Evolutionary conservation across 2,113 vertebrate species (phyloP), one percentile per base, ranked within the genome.

Genomic region (Microtus richardsoni): DNA sequence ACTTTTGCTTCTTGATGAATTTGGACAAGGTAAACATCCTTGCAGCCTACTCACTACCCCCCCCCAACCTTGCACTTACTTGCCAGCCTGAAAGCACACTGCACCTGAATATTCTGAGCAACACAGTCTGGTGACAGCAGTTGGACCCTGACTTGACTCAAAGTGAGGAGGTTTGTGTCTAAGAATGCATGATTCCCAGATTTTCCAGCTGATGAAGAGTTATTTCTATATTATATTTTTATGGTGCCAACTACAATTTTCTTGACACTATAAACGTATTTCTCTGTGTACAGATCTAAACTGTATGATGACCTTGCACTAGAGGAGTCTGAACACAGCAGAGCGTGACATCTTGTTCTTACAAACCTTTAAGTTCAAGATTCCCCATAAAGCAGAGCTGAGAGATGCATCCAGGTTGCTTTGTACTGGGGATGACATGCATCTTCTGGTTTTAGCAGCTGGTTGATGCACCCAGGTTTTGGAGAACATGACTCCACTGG

Each of bases 71-170:
- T 44, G 5, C 44, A 6, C 44, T 44, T 7, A 44, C 44, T 44
- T 44, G 44, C 44, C 44, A 44, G 44, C 44, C 44, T 44, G 44
- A 44, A 7, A 44, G 44, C 44, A 44, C 44, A 44, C 44, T 16
- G 36, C 24, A 12, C 4, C 75, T 54, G 3, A 60, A 11, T 11
- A 54, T 87, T 39, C 68, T 52, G 58, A 68, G 33, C 36, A 33
- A 2, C 0, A 7, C 0, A 7, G 7, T 68, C 60, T 52, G 1
- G 7, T 26, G 44, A 1, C 2, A 24, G 0, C 0, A 0, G 2
- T 17, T 30, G n/a, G 30, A 33, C 22, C 14, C 24, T 66, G 14
- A 44, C 21, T 64, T 11, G 5, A 54, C 60, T 39, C 54, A 70
- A 28, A 28, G 16, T 4, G 12, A 83, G 11, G 2, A 3, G 21